Conservation (phyloP, 1,140 invertebrate species). For the Drosophila kikkawai region DNA sequence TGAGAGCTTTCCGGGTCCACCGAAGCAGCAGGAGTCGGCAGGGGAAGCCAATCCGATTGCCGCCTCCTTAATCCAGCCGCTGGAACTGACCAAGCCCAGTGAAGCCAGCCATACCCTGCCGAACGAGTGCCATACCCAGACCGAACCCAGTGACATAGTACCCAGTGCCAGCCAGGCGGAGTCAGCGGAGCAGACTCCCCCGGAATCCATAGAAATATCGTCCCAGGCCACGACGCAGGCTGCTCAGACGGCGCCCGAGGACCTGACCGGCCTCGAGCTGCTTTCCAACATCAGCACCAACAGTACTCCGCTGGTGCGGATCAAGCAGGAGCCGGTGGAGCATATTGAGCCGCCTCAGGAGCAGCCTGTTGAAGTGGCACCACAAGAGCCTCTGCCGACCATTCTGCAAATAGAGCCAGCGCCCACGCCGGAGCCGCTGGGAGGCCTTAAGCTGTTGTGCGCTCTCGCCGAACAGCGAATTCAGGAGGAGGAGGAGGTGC, state of each 20-base stretch:
- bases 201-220: constrained; percentile 20
- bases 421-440: constrained; percentile 86
- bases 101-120: constrained; percentile 63
- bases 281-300: constrained; percentile 91
- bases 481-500: constrained; percentile 90
- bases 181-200: constrained; percentile 29
- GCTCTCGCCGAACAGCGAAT: constrained; percentile 94
- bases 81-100: constrained; percentile 78
- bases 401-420: constrained; percentile 80
- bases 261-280: constrained; percentile 92
- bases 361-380: constrained; percentile 36
- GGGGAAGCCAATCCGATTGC: constrained; percentile 22
- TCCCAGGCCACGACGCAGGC: constrained; percentile 13
- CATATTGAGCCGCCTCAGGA: constrained; percentile 54
- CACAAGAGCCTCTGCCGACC: constrained; percentile 58
- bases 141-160: constrained; percentile 62
- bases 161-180: constrained; percentile 66
- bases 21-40: constrained; percentile 32
- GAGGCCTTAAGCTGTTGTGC: constrained; percentile 92
- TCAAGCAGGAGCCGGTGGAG: constrained; percentile 82
- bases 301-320: constrained; percentile 64
- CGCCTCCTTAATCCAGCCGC: constrained; percentile 49
- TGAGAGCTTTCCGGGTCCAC: constrained; percentile 62
- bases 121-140: constrained; percentile 78
- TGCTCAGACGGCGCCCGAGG: constrained; percentile 85